Evolutionary conservation across 2,113 vertebrate species (phyloP), one percentile per base, ranked within the genome.

Genomic region (Callaeas wilsoni): DNA sequence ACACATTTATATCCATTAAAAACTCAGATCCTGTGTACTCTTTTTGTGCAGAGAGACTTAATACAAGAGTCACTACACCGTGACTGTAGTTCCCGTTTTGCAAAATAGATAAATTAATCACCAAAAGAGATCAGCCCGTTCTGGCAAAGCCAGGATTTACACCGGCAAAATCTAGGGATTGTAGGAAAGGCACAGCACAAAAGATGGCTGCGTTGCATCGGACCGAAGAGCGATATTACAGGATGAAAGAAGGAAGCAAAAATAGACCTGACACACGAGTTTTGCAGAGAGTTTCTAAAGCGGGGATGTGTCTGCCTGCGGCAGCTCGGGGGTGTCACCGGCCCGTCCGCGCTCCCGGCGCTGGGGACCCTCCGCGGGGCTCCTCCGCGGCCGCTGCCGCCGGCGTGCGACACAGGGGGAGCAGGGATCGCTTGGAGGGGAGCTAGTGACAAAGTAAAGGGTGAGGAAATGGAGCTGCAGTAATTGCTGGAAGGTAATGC

Each of bases 401-500:
- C 89, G 57, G 71, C 81, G 37, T 8, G 80, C 46, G 26, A 32
- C 21, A 11, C 7, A 13, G n/a, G 26, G 87, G 53, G 33, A 5
- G 5, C 4, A 6, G 84, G n/a, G 53, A 47, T 6, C 75, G 0
- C 93, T 35, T 2, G 71, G 29, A 49, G n/a, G n/a, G 87, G 65
- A 90, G 41, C 35, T 13, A 27, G 83, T 0, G 85, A 26, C 39
- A 79, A 57, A 90, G 23, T 3, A 25, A 21, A 59, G 63, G 46
- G 32, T 5, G 62, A 70, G 47, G 30, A 81, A 67, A 84, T 80
- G 96, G 89, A 96, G 88, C 92, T n/a, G 60, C 94, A 63, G 25
- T 87, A 81, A 64, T 26, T 57, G 62, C 90, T 60, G 86, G 27
- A 87, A 96, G 96, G 96, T 96, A 96, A 96, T 79, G 84, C 71